Base-by-base conservation (phyloP, 92 coral and sea anemone genomes). In the Epizoanthus stellaris region DNA sequence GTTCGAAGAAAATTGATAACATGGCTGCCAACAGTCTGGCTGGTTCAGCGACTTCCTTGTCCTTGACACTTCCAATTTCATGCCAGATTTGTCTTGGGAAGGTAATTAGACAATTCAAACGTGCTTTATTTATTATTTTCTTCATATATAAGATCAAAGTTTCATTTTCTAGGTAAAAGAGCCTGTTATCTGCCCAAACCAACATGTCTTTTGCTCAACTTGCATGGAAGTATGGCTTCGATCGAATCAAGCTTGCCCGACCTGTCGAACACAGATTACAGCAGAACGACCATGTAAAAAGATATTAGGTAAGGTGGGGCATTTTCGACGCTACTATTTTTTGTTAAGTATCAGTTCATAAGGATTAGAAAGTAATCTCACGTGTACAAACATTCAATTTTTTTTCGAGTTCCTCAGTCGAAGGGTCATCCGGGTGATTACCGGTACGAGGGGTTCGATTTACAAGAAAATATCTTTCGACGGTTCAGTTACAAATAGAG, bases 41-140 rank as follows among this genome's bases (percentile, higher is more conserved):
- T 59, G 64, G 83, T 40, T 79, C 83, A 6, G 80, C 87, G 60
- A 57, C 98, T 86, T 94, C 99, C 56, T 89, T 97, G 70, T 97
- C 99, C 8, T 85, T 97, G 75, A 97, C 99, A 67, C 89, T 97
- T 74, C 99, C 99, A 47, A 97, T 97, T 63, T 97, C 97, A 20
- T 97, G 99, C 84, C 99, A 97, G 85, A 97, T 97, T 60, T 97
- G 99, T 87, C 90, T 97, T 39, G 99, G 99, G 84, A 97, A 97
- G 95, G 99, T 94, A 87, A 45, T 85, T 74, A 34, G 58, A 8
- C 40, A 72, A 12, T 25, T 30, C 49, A 3, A 39, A 38, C 58
- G 9, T 54, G 2, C 67, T 30, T 47, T 14, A 30, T 10, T 73
- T n/a, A 56, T 38, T 58, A 34, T 3, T 2, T 8, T 4, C 20